phyloP scores from a whole-genome alignment of 2,888 invertebrate genomes.

The Gortyna flavago region DNA sequence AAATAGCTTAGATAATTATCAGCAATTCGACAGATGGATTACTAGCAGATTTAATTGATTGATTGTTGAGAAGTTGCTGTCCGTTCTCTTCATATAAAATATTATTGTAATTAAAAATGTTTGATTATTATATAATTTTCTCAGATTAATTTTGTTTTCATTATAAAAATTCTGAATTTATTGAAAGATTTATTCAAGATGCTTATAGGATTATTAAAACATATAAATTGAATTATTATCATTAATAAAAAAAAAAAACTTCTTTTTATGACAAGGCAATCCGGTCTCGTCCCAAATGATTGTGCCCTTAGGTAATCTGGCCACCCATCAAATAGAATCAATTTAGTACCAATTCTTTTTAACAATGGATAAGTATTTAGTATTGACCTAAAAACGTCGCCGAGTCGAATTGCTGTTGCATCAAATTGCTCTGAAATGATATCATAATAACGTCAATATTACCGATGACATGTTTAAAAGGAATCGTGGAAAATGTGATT shows the following conservation, averaged over 20 bases:
- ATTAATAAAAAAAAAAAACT: no score
- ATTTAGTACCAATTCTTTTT: slow-evolving; percentile 3
- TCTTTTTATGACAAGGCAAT: neutral
- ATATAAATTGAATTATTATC: no score
- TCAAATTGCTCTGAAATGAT: slow-evolving; percentile 41
- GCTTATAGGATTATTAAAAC: no score
- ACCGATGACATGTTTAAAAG: slow-evolving; percentile 24
- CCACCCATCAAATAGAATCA: slow-evolving; percentile 5
- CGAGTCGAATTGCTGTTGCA: slow-evolving; percentile 19
- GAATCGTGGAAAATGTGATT: slow-evolving; percentile 38
- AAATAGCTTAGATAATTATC: neutral
- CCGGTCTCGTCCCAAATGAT: neutral
- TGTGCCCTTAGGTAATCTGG: neutral
- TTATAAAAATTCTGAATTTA: no score
- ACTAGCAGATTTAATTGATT: no score
- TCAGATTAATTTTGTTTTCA: no score
- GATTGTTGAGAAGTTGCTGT: no score
- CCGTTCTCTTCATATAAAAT: no score
- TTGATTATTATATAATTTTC: no score
- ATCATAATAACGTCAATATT: slow-evolving; percentile 26
- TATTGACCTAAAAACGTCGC: slow-evolving; percentile 31
- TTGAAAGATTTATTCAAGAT: no score
- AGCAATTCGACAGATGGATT: no score
- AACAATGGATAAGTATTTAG: slow-evolving; percentile 23
- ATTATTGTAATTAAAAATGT: no score